A percentile compares a stretch with the other conserved stretches of the same genome.
These are phyloP conservation scores for Halocynthia aurantium DNA, from an alignment of 23 tunicate species.

Conservation along the genomic window DNA sequence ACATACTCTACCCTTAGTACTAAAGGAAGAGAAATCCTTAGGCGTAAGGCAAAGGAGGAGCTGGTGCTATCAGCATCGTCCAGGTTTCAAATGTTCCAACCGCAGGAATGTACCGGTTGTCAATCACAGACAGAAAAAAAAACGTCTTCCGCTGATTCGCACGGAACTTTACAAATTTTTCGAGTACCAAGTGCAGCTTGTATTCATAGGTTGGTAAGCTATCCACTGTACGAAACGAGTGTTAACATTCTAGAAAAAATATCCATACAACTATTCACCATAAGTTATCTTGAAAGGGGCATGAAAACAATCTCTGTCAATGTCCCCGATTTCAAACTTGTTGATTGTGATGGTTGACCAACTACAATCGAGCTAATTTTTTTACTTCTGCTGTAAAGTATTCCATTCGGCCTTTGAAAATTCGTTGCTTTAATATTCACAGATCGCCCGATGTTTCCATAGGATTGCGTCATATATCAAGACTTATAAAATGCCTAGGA, in stretches of 20 bases:
- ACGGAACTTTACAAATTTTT: background rate
- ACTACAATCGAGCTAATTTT: too few relatives aligned
- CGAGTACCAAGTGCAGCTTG: constrained; percentile 23
- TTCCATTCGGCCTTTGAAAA: too few relatives aligned
- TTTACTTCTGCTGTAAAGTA: too few relatives aligned
- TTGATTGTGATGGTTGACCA: too few relatives aligned
- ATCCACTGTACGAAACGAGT: too few relatives aligned
- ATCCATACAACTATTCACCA: too few relatives aligned
- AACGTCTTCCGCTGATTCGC: background rate
- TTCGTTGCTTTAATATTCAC: background rate
- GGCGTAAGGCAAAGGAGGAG: constrained; percentile 30
- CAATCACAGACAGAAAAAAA: background rate
- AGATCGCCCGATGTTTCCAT: constrained; percentile 19
- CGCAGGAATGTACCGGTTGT: background rate
- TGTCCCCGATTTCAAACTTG: too few relatives aligned
- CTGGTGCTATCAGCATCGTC: constrained; percentile 20
- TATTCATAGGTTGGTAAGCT: constrained; percentile 8
- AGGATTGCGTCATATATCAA: constrained; percentile 19
- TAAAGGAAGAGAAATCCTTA: constrained; percentile 48
- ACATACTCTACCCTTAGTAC: background rate
- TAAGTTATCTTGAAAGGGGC: too few relatives aligned
- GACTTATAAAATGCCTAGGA: background rate
- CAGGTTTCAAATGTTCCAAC: constrained; percentile 22
- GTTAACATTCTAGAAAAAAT: too few relatives aligned
- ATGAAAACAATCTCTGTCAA: too few relatives aligned